A percentile compares a stretch with the other conserved stretches of the same genome.
Conservation (phyloP, 2,888 invertebrate species). For the Chymomyza amoena region DNA sequence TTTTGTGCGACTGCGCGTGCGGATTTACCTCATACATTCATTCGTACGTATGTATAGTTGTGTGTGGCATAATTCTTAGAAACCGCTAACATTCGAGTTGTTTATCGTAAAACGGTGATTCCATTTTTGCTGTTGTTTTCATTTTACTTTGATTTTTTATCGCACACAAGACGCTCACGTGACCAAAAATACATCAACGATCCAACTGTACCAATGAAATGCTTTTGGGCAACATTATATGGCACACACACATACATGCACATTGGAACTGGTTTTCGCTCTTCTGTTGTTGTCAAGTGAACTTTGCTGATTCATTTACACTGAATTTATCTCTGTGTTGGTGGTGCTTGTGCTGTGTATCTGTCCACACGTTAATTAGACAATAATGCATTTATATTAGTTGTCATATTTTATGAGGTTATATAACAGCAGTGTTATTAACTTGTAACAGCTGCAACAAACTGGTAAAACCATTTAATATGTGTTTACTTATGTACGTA, state of each 20-base stretch:
- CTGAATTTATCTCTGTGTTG: background rate
- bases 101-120: conserved; percentile 14
- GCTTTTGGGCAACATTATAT: conserved; percentile 23
- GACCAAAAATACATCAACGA: conserved; percentile 2
- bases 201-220: conserved; percentile 24
- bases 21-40: too few relatives aligned
- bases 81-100: conserved; percentile 15
- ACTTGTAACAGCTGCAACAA: background rate
- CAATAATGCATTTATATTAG: background rate
- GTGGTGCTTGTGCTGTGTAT: background rate
- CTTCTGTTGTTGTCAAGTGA: conserved; percentile 37
- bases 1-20: conserved; percentile 4
- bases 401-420: background rate
- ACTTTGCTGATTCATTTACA: background rate
- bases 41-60: background rate
- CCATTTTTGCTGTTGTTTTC: background rate
- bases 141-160: conserved; percentile 4
- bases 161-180: conserved; percentile 4
- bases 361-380: background rate
- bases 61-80: background rate
- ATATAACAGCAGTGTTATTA: background rate
- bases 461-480: background rate
- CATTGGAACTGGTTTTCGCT: conserved; percentile 25
- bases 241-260: conserved; percentile 16
- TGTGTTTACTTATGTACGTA: background rate